Base-by-base conservation (phyloP, 2,888 invertebrate genomes). In the Pyrgus malvae region DNA sequence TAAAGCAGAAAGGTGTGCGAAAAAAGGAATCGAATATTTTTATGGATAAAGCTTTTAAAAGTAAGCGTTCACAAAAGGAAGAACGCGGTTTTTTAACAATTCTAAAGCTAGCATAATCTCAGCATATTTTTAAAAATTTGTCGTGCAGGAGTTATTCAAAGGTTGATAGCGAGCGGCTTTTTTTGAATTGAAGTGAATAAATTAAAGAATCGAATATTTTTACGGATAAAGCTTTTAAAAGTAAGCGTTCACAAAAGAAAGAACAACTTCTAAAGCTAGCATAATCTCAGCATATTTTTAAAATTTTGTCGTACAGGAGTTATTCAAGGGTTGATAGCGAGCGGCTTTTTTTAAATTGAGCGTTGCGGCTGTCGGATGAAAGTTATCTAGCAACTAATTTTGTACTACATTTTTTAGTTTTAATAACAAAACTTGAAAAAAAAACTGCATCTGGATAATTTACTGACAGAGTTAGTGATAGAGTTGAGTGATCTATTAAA, bases 171-270 rank as follows among this genome's bases (percentile, higher is more conserved):
- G 42, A 35, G 25, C 27, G 50, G 17, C 35, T n/a, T 12, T 42
- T 42, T 50, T 50, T 17, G 35, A 42, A 50, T 27, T 42, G 50
- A 50, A 35, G 50, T 42, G 50, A 42, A 50, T 50, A 50, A 42
- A n/a, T n/a, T n/a, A 16, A 35, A 2, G 16, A 16, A 35, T 9
- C 6, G 9, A 35, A 37, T 11, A 4, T 23, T 25, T 17, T 33
- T 6, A 2, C 14, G 5, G 3, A 33, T 33, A 4, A 14, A 27
- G 12, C 16, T 14, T 41, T 17, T 9, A 29, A 3, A n/a, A 31
- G 31, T 3, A n/a, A 11, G 12, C 31, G n/a, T 11, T n/a, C 0
- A n/a, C 4, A 11, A 31, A 33, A 17, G 16, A 9, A 5, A 6
- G 2, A 16, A 11, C 12, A 6, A 42, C 35, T 35, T 25, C 35